A percentile compares a stretch with the other conserved stretches of the same genome.
These are phyloP conservation scores for Prinia subflava DNA, from an alignment of 2,113 vertebrate species.

Conservation along the genomic window DNA sequence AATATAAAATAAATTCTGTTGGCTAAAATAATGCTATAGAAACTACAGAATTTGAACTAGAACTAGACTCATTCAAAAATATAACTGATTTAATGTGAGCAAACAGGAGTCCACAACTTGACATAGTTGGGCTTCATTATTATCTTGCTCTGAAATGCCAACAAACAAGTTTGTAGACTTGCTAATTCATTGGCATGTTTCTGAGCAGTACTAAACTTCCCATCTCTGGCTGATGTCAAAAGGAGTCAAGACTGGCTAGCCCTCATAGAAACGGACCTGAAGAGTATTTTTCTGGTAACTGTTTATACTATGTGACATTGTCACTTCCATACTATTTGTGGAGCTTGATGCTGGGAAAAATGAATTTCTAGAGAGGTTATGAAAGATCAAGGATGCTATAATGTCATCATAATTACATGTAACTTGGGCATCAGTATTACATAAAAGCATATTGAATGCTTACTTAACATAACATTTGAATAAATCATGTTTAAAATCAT, in stretches of 20 bases:
- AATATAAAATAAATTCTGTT: neutral
- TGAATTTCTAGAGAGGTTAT: conserved; percentile 41
- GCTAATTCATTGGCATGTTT: conserved; percentile 11
- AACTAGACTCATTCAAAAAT: neutral
- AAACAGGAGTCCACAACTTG: neutral
- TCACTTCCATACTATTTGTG: conserved; percentile 43
- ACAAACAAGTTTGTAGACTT: neutral
- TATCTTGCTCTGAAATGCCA: neutral
- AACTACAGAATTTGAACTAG: neutral
- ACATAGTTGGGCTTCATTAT: neutral
- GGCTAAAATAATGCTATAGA: neutral
- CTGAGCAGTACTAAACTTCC: neutral
- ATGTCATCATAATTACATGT: conserved; percentile 63
- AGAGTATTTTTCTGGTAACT: conserved; percentile 38
- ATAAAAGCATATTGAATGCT: conserved; percentile 61
- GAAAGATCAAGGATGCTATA: conserved; percentile 42
- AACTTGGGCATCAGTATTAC: conserved; percentile 59
- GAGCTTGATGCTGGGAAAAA: conserved; percentile 42
- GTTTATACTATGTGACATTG: conserved; percentile 49
- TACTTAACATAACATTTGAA: conserved; percentile 65
- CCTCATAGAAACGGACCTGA: conserved; percentile 14
- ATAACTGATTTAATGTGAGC: neutral
- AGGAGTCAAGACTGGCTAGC: neutral
- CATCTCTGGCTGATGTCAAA: conserved; percentile 3
- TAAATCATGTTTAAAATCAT: conserved; percentile 67